Evolutionary conservation across 2,797 vertebrate genomes (phyloP).

Genomic region (Alcedo quadribrachys): DNA sequence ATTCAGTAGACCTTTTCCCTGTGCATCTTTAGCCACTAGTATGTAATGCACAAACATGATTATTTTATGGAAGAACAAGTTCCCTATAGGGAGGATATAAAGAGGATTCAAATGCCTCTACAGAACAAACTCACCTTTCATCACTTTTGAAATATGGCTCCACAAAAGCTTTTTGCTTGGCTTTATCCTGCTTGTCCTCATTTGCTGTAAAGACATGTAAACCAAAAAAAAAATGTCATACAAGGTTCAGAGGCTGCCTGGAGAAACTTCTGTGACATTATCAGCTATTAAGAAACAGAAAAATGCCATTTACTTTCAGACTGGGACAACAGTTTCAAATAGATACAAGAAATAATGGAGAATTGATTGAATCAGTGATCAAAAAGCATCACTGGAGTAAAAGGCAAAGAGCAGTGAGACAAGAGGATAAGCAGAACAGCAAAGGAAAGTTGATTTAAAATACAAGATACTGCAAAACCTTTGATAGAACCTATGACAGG

Average conservation of each 20-base stretch:
- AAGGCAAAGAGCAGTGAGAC: not conserved
- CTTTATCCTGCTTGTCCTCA: constrained; percentile 76
- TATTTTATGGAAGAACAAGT: not conserved
- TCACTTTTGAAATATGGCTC: constrained; percentile 76
- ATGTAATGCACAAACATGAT: not conserved
- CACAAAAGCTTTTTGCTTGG: constrained; percentile 77
- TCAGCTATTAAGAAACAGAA: not conserved
- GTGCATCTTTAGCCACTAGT: not conserved
- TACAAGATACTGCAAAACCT: not conserved
- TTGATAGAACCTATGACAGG: not conserved
- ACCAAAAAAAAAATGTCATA: not conserved
- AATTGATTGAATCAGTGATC: not conserved
- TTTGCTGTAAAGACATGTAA: constrained; percentile 60
- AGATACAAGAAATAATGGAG: not conserved
- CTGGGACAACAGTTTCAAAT: not conserved
- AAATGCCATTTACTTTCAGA: not conserved
- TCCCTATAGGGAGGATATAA: not conserved
- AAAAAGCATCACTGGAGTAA: not conserved
- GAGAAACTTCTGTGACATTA: not conserved
- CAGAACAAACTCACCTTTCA: constrained; percentile 73
- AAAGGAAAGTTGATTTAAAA: not conserved
- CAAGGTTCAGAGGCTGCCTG: not conserved
- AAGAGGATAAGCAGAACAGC: not conserved
- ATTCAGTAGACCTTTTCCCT: not conserved
- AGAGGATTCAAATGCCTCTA: not conserved